A percentile compares a stretch with the other conserved stretches of the same genome.
Conservation (phyloP, 2,113 vertebrate species). For the Cairina moschata region DNA sequence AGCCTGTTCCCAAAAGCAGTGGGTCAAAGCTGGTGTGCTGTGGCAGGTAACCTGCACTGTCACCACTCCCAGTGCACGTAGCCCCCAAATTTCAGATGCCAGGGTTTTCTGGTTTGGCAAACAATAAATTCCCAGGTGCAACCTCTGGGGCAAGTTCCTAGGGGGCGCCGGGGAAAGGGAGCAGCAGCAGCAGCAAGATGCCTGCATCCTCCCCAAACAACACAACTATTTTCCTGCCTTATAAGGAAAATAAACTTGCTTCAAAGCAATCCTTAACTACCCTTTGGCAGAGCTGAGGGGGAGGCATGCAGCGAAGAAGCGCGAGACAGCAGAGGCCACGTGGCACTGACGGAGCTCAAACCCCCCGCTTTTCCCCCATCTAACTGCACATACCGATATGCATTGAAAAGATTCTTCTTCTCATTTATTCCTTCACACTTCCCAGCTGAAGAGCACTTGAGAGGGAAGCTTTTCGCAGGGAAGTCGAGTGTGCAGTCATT, state of each 20-base stretch:
- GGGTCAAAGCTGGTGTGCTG: background rate
- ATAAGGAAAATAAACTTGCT: background rate
- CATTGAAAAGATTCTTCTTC: conserved; percentile 92
- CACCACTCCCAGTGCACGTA: background rate
- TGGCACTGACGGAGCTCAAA: background rate
- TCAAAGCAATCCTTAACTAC: background rate
- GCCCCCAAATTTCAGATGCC: background rate
- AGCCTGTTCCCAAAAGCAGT: accelerated
- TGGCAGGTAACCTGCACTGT: background rate
- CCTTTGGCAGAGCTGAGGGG: background rate
- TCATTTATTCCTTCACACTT: conserved; percentile 85
- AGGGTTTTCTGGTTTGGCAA: background rate
- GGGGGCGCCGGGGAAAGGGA: background rate
- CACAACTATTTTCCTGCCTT: background rate
- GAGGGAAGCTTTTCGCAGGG: conserved; percentile 83
- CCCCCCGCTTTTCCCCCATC: background rate
- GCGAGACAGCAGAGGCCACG: background rate
- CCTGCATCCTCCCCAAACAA: background rate
- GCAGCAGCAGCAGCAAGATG: background rate
- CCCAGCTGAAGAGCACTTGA: conserved; percentile 75
- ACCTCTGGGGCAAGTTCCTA: background rate
- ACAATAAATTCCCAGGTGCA: background rate
- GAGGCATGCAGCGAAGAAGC: background rate
- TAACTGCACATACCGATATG: conserved; percentile 80
- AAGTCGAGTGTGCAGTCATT: conserved; percentile 85